phyloP scores from a whole-genome alignment of 2,888 invertebrate species.

The Apoderus coryli region DNA sequence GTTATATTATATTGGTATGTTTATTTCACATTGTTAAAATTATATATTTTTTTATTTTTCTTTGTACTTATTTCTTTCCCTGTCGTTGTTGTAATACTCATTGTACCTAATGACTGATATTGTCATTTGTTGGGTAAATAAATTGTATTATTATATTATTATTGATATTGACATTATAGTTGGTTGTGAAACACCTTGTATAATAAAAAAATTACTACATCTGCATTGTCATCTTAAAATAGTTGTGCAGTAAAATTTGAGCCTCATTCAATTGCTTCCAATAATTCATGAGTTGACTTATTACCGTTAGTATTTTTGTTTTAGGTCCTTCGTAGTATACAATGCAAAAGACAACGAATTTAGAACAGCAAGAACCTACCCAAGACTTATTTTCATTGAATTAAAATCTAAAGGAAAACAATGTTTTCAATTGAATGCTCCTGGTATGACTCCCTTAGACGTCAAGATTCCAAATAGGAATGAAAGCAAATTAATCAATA shows the following conservation, averaged over 20 bases:
- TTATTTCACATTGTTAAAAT: too few relatives aligned
- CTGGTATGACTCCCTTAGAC: slow-evolving; percentile 30
- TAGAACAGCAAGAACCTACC: slow-evolving; percentile 30
- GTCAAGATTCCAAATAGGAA: slow-evolving; percentile 27
- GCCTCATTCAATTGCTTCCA: not conserved
- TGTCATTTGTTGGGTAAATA: too few relatives aligned
- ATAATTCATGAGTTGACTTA: not conserved
- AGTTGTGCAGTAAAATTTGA: not conserved
- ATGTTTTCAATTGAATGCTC: slow-evolving; percentile 30
- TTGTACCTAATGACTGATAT: too few relatives aligned
- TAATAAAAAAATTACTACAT: too few relatives aligned
- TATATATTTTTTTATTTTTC: too few relatives aligned
- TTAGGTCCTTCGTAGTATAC: slow-evolving; percentile 31
- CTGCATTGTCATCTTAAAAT: too few relatives aligned
- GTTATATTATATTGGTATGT: too few relatives aligned
- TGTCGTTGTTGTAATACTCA: too few relatives aligned
- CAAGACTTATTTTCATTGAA: slow-evolving; percentile 32
- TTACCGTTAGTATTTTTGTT: slow-evolving; percentile 11
- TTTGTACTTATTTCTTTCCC: too few relatives aligned
- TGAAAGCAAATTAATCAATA: slow-evolving; percentile 14
- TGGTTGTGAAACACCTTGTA: too few relatives aligned
- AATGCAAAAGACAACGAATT: slow-evolving; percentile 28
- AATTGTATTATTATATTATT: too few relatives aligned
- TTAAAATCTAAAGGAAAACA: slow-evolving; percentile 26
- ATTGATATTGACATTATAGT: too few relatives aligned